Conservation (phyloP, 2,113 vertebrate genomes). For the Nerophis lumbriciformis region DNA sequence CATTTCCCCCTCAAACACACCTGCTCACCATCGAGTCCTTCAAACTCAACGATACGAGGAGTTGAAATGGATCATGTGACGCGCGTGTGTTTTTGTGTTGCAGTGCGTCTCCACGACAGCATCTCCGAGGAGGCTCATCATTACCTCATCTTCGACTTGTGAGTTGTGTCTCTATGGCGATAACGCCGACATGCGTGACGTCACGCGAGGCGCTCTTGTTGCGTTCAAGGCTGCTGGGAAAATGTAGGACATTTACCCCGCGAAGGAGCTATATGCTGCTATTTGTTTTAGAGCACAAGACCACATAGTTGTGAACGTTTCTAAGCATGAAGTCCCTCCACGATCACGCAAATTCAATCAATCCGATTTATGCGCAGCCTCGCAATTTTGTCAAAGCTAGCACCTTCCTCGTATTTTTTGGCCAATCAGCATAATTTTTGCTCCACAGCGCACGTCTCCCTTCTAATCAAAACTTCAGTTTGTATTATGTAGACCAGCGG, state of each 20-base stretch:
- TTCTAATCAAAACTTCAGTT: too few relatives aligned
- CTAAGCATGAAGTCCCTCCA: too few relatives aligned
- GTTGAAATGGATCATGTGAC: too few relatives aligned
- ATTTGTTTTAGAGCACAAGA: not conserved
- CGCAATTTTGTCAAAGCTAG: too few relatives aligned
- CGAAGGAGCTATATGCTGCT: not conserved
- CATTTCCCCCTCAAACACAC: not conserved
- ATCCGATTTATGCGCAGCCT: too few relatives aligned
- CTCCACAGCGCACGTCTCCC: too few relatives aligned
- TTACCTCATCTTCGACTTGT: conserved; percentile 69
- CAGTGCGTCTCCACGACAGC: conserved; percentile 64
- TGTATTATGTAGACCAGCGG: too few relatives aligned
- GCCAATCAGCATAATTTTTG: too few relatives aligned
- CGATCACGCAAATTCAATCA: too few relatives aligned
- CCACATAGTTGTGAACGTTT: not conserved
- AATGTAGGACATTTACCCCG: not conserved
- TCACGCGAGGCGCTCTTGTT: not conserved
- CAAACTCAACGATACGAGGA: not conserved
- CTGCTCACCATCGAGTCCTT: not conserved
- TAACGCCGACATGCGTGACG: too few relatives aligned
- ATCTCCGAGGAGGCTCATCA: conserved; percentile 64
- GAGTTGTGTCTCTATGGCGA: conserved; percentile 23
- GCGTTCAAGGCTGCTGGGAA: not conserved
- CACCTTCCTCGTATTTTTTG: too few relatives aligned
- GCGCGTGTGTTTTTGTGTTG: not conserved